Evolutionary conservation across 1,140 invertebrate species (phyloP).

Genomic region (Nixonia krombeini): DNA sequence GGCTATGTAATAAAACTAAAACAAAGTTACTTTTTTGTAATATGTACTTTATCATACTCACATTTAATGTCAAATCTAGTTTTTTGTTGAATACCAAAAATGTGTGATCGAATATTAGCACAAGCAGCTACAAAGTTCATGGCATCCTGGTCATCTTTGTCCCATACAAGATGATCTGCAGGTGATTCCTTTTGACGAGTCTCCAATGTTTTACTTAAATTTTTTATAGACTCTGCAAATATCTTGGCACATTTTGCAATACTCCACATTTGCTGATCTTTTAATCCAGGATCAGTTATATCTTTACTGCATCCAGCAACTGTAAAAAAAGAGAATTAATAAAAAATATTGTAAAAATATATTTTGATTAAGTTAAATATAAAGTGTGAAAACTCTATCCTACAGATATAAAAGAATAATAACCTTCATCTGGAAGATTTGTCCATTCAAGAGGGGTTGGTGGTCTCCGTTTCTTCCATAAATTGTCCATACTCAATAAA

Average conservation of each 20-base stretch:
- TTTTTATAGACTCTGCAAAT: conserved; percentile 82
- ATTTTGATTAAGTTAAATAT: neutral
- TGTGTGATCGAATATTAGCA: conserved; percentile 92
- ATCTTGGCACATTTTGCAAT: conserved; percentile 82
- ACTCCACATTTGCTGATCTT: conserved; percentile 88
- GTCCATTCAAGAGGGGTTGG: conserved; percentile 87
- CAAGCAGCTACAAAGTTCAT: conserved; percentile 98
- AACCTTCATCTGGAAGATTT: conserved; percentile 77
- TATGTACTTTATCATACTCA: no score
- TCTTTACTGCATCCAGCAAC: conserved; percentile 71
- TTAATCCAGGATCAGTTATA: conserved; percentile 63
- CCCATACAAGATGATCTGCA: conserved; percentile 90
- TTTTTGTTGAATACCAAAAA: conserved; percentile 92
- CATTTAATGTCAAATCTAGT: conserved; percentile 96
- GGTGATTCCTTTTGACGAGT: conserved; percentile 69
- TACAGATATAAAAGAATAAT: no score
- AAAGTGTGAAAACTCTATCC: no score
- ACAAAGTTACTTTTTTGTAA: no score
- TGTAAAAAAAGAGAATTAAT: conserved; percentile 26
- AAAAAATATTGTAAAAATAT: no score
- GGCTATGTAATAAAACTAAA: neutral
- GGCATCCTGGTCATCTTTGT: conserved; percentile 94
- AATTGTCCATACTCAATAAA: conserved; percentile 92
- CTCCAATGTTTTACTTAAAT: conserved; percentile 77
- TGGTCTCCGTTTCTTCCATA: conserved; percentile 89